Evolutionary conservation across 2,888 invertebrate genomes (phyloP).

Genomic region (Apomyelois bistriatella): DNA sequence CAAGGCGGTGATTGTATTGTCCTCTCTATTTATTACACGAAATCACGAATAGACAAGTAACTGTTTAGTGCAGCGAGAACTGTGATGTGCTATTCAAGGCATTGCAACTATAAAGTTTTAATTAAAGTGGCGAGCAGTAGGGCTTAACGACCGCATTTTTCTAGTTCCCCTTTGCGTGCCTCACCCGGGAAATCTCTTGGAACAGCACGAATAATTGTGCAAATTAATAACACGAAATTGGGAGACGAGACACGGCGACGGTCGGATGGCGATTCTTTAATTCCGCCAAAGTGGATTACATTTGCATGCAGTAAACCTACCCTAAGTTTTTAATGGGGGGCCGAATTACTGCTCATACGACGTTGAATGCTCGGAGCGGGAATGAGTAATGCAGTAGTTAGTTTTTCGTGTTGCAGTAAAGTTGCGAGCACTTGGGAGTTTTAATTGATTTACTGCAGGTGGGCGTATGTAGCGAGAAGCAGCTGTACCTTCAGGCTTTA

Average conservation of each 20-base stretch:
- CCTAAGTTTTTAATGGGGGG: slow-evolving; percentile 33
- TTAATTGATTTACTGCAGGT: slow-evolving; percentile 60
- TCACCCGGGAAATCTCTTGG: slow-evolving; percentile 61
- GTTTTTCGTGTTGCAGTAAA: slow-evolving; percentile 33
- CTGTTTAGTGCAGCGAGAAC: neutral
- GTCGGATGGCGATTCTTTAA: slow-evolving; percentile 36
- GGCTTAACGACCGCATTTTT: slow-evolving; percentile 72
- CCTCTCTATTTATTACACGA: neutral
- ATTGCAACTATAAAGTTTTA: slow-evolving; percentile 67
- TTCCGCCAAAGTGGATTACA: slow-evolving; percentile 40
- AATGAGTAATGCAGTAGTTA: slow-evolving; percentile 28
- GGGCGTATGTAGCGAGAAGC: slow-evolving; percentile 21
- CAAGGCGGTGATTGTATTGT: neutral
- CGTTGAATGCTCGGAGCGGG: slow-evolving; percentile 16
- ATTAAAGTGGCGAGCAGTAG: slow-evolving; percentile 58
- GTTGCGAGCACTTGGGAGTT: slow-evolving; percentile 41
- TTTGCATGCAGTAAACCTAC: slow-evolving; percentile 39
- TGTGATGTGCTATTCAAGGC: slow-evolving; percentile 36
- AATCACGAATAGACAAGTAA: neutral
- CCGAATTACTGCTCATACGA: slow-evolving; percentile 33
- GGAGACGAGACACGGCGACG: slow-evolving; percentile 36
- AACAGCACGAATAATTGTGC: slow-evolving; percentile 62
- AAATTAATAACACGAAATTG: slow-evolving; percentile 67
- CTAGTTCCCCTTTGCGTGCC: slow-evolving; percentile 56
- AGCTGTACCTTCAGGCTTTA: slow-evolving; percentile 16